Evolutionary conservation across 2,888 invertebrate genomes (phyloP).

Genomic region (Caenorhabditis sp.): DNA sequence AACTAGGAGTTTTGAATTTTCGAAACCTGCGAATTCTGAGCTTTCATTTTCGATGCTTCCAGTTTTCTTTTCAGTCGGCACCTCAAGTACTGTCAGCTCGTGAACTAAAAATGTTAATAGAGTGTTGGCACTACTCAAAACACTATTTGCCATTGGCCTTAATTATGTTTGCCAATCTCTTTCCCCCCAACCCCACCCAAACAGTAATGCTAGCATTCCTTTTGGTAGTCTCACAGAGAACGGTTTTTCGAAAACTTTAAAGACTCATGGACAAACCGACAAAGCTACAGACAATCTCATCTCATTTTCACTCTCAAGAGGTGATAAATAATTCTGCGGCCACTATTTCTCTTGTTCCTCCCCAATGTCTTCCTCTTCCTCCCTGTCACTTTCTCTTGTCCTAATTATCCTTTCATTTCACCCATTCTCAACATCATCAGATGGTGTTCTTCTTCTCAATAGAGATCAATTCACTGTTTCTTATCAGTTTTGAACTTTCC

Average conservation of each 20-base stretch:
- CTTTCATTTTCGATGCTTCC: too few relatives aligned
- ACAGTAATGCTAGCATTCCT: neutral
- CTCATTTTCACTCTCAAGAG: conserved; percentile 3
- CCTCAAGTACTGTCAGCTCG: neutral
- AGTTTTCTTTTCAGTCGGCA: neutral
- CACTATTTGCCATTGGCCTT: conserved; percentile 29
- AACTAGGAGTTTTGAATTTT: too few relatives aligned
- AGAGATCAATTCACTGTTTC: conserved; percentile 8
- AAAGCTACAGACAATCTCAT: neutral
- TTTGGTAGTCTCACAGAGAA: neutral
- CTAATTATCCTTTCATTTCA: conserved; percentile 37
- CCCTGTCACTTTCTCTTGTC: conserved; percentile 34
- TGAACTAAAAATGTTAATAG: neutral
- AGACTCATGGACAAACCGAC: neutral
- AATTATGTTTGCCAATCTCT: conserved; percentile 28
- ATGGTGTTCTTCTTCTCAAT: conserved; percentile 4
- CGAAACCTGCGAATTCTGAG: too few relatives aligned
- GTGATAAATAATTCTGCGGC: conserved; percentile 42
- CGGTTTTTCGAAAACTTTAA: neutral
- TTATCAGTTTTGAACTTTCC: conserved; percentile 35
- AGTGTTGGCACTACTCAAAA: conserved; percentile 14
- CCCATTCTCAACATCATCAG: neutral
- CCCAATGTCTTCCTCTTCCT: neutral
- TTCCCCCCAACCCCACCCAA: neutral
- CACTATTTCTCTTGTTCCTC: conserved; percentile 16